Percentiles rank a stretch among this genome's conserved stretches.
Evolutionary conservation across 2,113 vertebrate species (phyloP).

Genomic region (Bufo gargarizans): DNA sequence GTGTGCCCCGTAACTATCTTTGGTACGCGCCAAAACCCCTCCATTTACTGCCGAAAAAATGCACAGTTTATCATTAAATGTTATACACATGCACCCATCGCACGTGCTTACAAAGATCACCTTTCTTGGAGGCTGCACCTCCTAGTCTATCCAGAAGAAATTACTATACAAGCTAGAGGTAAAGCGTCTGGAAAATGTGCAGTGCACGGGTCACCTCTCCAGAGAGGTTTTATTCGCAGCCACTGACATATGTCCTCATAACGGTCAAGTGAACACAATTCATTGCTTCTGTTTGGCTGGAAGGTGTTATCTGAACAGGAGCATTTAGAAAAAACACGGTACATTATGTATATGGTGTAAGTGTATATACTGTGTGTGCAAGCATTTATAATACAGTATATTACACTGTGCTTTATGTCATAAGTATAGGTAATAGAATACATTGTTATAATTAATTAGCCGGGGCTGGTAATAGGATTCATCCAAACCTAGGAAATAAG

Average conservation of each 20-base stretch:
- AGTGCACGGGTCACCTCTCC: slow-evolving; percentile 13
- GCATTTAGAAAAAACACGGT: not conserved
- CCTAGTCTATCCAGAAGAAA: slow-evolving; percentile 2
- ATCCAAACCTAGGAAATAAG: not conserved
- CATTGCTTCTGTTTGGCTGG: not conserved
- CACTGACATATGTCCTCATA: slow-evolving; percentile 30
- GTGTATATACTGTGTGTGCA: not conserved
- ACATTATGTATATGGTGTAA: not conserved
- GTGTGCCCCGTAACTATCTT: not conserved
- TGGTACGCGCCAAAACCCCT: not conserved
- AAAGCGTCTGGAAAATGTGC: slow-evolving; percentile 38
- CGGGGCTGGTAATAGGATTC: not conserved
- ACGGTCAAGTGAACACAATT: slow-evolving; percentile 36
- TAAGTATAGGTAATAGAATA: not conserved
- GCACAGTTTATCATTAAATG: not conserved
- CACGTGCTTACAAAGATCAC: not conserved
- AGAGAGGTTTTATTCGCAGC: slow-evolving; percentile 19
- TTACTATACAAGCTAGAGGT: not conserved
- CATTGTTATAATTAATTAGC: too few species aligned
- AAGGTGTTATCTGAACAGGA: not conserved
- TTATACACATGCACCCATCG: not conserved
- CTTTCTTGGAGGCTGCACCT: not conserved
- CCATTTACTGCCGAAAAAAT: not conserved
- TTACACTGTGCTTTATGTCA: not conserved
- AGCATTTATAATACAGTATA: not conserved